Percentiles rank a stretch among this genome's conserved stretches.
Evolutionary conservation across 2,888 invertebrate species (phyloP).

Genomic region (Hypsopygia costalis): DNA sequence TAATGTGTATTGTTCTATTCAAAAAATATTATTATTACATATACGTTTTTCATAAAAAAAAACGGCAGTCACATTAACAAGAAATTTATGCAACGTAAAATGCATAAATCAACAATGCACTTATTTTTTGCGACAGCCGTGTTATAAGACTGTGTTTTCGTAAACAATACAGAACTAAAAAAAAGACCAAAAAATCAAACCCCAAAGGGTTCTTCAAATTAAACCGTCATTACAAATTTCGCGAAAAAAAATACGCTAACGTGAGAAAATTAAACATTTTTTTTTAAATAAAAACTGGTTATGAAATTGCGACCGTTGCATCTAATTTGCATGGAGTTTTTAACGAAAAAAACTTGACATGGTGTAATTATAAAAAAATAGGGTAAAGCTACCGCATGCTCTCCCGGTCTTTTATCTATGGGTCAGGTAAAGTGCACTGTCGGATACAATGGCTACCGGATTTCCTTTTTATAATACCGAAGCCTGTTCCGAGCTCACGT

Average conservation of each 20-base stretch:
- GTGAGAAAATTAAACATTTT: constrained; percentile 78
- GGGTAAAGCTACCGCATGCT: constrained; percentile 36
- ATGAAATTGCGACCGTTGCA: constrained; percentile 55
- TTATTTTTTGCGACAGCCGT: constrained; percentile 77
- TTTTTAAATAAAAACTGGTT: constrained; percentile 43
- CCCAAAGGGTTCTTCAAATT: constrained; percentile 79
- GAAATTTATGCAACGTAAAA: constrained; percentile 26
- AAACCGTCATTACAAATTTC: constrained; percentile 74
- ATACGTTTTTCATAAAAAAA: too few species aligned
- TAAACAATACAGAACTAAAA: constrained; percentile 60
- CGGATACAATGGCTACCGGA: constrained; percentile 71
- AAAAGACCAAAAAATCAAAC: constrained; percentile 66
- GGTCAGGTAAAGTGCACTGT: constrained; percentile 75
- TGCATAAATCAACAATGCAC: constrained; percentile 72
- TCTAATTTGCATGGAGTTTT: constrained; percentile 62
- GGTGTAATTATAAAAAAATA: constrained; percentile 66
- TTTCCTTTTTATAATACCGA: constrained; percentile 78
- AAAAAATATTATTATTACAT: too few species aligned
- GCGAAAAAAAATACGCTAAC: constrained; percentile 57
- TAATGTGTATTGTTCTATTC: too few species aligned
- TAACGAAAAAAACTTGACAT: constrained; percentile 42
- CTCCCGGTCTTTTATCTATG: constrained; percentile 50
- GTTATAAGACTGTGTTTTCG: constrained; percentile 74
- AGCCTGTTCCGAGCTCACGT: constrained; percentile 73
- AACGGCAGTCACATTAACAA: too few species aligned